Conservation (phyloP, 2,888 invertebrate species). For the Papilio protenor region DNA sequence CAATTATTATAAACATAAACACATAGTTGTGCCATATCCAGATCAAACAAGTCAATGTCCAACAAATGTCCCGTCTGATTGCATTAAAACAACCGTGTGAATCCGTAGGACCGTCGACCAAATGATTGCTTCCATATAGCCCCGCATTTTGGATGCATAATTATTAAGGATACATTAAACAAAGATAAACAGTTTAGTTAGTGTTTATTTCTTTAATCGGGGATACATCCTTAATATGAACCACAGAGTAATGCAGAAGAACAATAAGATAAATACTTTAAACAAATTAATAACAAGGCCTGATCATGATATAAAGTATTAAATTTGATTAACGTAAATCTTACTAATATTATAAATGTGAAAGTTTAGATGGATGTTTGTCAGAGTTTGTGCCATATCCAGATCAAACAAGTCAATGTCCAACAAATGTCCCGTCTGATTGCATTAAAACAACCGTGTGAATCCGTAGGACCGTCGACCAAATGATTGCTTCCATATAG, state of each 20-base stretch:
- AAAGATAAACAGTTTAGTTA: conserved; percentile 26
- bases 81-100: conserved; percentile 31
- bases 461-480: conserved; percentile 17
- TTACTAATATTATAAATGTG: too few relatives aligned
- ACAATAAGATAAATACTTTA: conserved; percentile 61
- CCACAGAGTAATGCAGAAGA: conserved; percentile 50
- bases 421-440: conserved; percentile 2
- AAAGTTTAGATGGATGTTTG: too few relatives aligned
- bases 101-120: conserved; percentile 14
- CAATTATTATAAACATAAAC: too few relatives aligned
- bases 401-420: conserved; percentile 4
- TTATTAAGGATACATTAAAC: conserved; percentile 35
- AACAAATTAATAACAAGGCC: neutral
- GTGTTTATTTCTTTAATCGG: conserved; percentile 31
- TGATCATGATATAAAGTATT: too few relatives aligned
- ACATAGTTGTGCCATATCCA: neutral
- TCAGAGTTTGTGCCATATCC: neutral
- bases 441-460: conserved; percentile 29
- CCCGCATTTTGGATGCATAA: conserved; percentile 33
- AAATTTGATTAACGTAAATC: too few relatives aligned
- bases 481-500: conserved; percentile 21
- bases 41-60: conserved; percentile 1
- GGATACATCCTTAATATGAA: neutral
- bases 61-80: conserved; percentile 5
- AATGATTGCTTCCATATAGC: conserved; percentile 22